Base-by-base conservation (phyloP, 1,140 invertebrate species). In the Microplitis mediator region DNA sequence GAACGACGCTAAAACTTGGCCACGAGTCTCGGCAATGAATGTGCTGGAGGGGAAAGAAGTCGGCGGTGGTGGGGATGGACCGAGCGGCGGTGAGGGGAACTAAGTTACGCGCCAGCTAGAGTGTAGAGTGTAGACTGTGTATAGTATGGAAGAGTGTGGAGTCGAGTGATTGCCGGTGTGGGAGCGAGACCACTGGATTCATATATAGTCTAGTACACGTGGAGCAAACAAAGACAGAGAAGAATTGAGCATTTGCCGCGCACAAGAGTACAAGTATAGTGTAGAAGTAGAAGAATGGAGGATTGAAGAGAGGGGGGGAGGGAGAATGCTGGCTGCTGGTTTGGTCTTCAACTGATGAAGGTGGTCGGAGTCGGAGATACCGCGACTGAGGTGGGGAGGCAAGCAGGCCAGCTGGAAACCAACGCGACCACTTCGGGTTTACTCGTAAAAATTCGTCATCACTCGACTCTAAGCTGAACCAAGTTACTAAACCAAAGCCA, bases 1-100 rank as follows among this genome's bases (percentile, higher is more conserved):
- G 80, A 82, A 76, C 82, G 79, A 85, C 79, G 83, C 79, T 85
- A 80, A 84, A 85, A 84, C 81, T 85, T 82, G 74, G 79, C 82
- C 83, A 84, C 84, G 82, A 85, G 84, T 84, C 79, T 75, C 71
- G 56, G 65, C 70, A 69, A 75, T 74, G 76, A 74, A 23, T 58
- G 16, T 4, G 76, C 68, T 72, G 73, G 64, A 56, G 34, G 71
- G 62, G 72, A 65, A 74, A 45, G 51, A 65, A 69, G 35, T 23
- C 9, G 71, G 45, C 54, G 67, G 61, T 23, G 16, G 63, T 34
- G 50, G 71, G 61, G 71, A 68, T 31, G 68, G 39, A 66, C 2
- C 62, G 34, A 32, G 56, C 51, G 74, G 62, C 39, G 74, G 74
- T 58, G 70, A n/a, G n/a, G 74, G 74, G 66, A 56, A 64, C 23